phyloP scores from a whole-genome alignment of 2,888 invertebrate species.

The Agrochola lychnidis region DNA sequence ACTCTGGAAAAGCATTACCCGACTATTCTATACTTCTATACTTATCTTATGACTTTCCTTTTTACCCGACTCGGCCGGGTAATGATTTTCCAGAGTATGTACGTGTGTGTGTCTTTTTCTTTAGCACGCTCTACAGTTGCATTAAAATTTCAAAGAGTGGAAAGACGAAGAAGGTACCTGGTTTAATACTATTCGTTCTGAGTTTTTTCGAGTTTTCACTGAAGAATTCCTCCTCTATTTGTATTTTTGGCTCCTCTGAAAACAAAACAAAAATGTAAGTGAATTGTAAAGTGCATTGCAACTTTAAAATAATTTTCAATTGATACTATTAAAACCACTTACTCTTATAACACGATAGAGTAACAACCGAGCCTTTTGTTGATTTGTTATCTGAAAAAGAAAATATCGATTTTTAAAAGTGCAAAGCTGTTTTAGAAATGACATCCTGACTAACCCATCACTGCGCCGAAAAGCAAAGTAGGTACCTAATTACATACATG shows the following conservation, averaged over 20 bases:
- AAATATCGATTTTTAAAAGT: neutral
- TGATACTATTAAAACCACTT: conserved; percentile 75
- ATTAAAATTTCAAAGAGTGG: neutral
- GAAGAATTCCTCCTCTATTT: conserved; percentile 87
- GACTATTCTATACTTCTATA: no score
- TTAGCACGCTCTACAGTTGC: neutral
- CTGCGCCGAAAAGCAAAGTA: neutral
- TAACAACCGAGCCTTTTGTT: conserved; percentile 90
- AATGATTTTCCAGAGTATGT: no score
- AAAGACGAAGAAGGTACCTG: conserved; percentile 70
- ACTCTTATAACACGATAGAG: conserved; percentile 92
- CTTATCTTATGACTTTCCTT: no score
- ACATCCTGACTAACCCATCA: no score
- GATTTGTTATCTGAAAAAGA: conserved; percentile 90
- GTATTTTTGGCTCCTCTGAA: conserved; percentile 87
- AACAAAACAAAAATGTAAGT: neutral
- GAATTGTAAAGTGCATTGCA: neutral
- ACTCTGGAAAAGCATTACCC: no score
- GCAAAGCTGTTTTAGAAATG: neutral
- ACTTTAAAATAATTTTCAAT: neutral
- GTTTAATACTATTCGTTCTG: conserved; percentile 83
- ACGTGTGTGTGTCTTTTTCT: no score
- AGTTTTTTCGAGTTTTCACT: conserved; percentile 81
- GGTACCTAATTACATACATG: neutral
- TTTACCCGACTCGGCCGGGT: no score